Evolutionary conservation across 1,140 invertebrate species (phyloP).

Genomic region (Brachionus asplanchnoidis): DNA sequence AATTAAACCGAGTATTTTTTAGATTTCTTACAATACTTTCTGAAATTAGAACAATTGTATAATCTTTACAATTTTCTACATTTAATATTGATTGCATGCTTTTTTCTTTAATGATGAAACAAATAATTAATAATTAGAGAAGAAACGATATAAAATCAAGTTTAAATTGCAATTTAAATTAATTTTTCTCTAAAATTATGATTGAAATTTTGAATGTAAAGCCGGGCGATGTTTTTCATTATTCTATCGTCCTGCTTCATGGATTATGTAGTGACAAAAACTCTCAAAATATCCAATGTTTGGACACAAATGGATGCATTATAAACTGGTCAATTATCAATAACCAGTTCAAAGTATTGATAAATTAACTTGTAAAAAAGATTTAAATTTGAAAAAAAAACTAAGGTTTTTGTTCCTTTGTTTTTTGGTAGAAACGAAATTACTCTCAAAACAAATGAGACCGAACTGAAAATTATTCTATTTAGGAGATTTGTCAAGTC

Average conservation of each 20-base stretch:
- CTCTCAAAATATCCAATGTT: not conserved
- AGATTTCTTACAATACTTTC: too few relatives aligned
- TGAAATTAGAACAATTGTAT: too few relatives aligned
- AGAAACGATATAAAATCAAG: not conserved
- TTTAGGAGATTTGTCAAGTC: not conserved
- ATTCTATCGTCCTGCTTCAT: not conserved
- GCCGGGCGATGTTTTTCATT: not conserved
- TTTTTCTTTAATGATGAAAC: too few relatives aligned
- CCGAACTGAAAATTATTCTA: not conserved
- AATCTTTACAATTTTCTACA: too few relatives aligned
- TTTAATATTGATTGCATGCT: too few relatives aligned
- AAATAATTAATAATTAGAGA: too few relatives aligned
- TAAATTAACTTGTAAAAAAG: not conserved
- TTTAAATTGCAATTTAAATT: not conserved
- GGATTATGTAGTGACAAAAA: not conserved
- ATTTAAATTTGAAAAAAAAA: not conserved
- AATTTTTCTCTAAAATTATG: not conserved
- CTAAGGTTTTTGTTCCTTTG: not conserved
- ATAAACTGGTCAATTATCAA: not conserved
- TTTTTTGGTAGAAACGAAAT: not conserved
- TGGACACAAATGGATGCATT: not conserved
- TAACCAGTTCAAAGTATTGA: constrained; percentile 16
- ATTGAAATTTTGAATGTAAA: constrained; percentile 4
- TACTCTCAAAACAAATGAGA: not conserved
- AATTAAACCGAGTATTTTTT: too few relatives aligned